These are phyloP conservation scores for Periophthalmodon schlosseri DNA, from an alignment of 2,113 vertebrate genomes.

Conservation along the genomic window DNA sequence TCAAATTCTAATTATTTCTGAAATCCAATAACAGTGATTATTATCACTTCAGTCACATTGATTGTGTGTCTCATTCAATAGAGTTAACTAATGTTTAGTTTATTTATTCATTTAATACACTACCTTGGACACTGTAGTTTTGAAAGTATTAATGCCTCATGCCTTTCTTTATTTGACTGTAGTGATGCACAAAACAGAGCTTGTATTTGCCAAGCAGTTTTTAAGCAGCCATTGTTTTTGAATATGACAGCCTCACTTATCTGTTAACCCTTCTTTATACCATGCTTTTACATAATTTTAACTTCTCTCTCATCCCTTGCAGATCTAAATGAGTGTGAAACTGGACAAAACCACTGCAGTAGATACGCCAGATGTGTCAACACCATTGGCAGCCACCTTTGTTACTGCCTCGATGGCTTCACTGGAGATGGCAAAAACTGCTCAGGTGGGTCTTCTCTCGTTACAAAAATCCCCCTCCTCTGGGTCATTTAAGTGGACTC, in stretches of 20 bases:
- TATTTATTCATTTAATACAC: neutral
- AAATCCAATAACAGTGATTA: no score
- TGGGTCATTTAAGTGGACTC: constrained; percentile 28
- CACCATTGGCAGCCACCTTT: constrained; percentile 73
- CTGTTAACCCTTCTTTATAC: neutral
- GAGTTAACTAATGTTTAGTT: neutral
- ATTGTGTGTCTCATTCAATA: no score
- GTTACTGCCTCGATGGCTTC: constrained; percentile 79
- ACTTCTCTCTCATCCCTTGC: neutral
- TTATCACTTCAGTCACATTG: no score
- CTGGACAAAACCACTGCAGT: constrained; percentile 69
- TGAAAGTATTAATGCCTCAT: no score
- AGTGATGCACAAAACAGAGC: no score
- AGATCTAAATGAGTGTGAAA: constrained; percentile 82
- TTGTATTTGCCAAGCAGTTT: no score
- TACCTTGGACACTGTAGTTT: no score
- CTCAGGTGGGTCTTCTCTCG: constrained; percentile 69
- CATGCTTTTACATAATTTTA: neutral
- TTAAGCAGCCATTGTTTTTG: no score
- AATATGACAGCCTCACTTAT: no score
- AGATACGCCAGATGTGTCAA: constrained; percentile 77
- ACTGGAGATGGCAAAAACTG: constrained; percentile 79
- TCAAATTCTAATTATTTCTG: no score
- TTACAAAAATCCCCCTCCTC: neutral
- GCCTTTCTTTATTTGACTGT: no score